phyloP scores from a whole-genome alignment of 2,113 vertebrate species.

The Dendropsophus ebraccatus region DNA sequence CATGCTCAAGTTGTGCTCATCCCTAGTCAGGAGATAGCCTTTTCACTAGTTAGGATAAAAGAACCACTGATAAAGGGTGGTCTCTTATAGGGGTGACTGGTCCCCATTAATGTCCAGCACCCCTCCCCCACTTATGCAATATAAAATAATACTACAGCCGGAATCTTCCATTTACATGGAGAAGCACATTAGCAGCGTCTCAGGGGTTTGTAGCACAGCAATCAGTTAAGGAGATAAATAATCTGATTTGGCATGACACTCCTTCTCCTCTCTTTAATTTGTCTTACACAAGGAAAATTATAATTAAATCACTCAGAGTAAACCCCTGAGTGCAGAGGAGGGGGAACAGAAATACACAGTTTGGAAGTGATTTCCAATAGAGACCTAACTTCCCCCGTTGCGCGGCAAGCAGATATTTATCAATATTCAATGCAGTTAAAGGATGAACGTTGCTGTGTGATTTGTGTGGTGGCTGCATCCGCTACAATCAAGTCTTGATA shows the following conservation, averaged over 20 bases:
- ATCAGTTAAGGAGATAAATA: constrained; percentile 96
- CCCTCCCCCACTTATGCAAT: constrained; percentile 1
- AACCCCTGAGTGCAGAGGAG: constrained; percentile 81
- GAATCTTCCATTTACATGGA: constrained; percentile 20
- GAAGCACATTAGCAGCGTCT: constrained; percentile 61
- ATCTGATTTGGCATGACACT: constrained; percentile 90
- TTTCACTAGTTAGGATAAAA: not conserved
- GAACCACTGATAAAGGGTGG: not conserved
- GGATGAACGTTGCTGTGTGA: constrained; percentile 71
- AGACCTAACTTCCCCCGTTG: constrained; percentile 75
- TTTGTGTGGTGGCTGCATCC: constrained; percentile 73
- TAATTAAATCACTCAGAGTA: constrained; percentile 97
- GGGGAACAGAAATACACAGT: constrained; percentile 71
- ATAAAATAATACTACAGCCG: constrained; percentile 38
- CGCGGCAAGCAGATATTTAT: constrained; percentile 74
- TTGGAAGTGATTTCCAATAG: constrained; percentile 77
- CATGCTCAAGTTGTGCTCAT: too few relatives aligned
- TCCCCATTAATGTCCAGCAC: not conserved
- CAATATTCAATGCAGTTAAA: constrained; percentile 75
- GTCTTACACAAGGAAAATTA: constrained; percentile 89
- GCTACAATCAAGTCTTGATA: constrained; percentile 74
- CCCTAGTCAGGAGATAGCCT: too few relatives aligned
- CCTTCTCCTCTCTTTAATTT: constrained; percentile 92
- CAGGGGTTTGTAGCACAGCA: constrained; percentile 87
- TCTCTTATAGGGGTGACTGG: not conserved